Conservation (phyloP, 2,797 vertebrate genomes). For the Acanthurus lineatus region DNA sequence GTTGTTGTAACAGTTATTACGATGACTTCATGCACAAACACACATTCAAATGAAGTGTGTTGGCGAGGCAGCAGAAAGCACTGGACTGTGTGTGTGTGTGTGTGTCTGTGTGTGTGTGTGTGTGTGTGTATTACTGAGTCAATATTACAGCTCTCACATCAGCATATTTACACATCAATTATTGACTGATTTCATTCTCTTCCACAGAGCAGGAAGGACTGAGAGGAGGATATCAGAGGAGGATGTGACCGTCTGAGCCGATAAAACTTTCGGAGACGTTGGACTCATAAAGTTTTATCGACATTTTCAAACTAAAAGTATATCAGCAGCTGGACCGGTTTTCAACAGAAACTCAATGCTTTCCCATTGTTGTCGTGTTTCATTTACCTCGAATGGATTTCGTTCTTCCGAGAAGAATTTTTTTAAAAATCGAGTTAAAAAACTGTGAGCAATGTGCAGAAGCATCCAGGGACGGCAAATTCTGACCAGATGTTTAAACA, state of each 20-base stretch:
- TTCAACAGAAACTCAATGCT: not conserved
- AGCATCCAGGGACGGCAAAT: slow-evolving; percentile 31
- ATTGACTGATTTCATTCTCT: slow-evolving; percentile 25
- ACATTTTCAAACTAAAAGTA: not conserved
- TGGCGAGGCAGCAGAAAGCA: slow-evolving; percentile 20
- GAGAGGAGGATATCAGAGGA: not conserved
- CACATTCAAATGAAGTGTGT: slow-evolving; percentile 24
- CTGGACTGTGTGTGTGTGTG: not conserved
- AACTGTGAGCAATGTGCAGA: not conserved
- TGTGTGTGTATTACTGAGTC: slow-evolving; percentile 35
- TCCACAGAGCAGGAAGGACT: not conserved
- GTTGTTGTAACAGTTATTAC: not conserved
- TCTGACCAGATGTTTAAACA: slow-evolving; percentile 43
- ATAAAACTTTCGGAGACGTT: not conserved
- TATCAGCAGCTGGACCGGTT: not conserved
- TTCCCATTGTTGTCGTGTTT: not conserved
- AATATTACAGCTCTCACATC: slow-evolving; percentile 24
- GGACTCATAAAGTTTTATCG: not conserved
- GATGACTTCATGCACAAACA: slow-evolving; percentile 2
- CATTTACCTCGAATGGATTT: slow-evolving; percentile 13
- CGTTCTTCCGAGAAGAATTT: slow-evolving; percentile 1
- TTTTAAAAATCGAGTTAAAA: not conserved
- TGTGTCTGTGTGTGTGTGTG: slow-evolving; percentile 13
- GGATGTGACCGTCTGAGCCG: not conserved
- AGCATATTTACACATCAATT: slow-evolving; percentile 1